phyloP scores from a whole-genome alignment of 2,113 vertebrate species.

The Catharus minimus region DNA sequence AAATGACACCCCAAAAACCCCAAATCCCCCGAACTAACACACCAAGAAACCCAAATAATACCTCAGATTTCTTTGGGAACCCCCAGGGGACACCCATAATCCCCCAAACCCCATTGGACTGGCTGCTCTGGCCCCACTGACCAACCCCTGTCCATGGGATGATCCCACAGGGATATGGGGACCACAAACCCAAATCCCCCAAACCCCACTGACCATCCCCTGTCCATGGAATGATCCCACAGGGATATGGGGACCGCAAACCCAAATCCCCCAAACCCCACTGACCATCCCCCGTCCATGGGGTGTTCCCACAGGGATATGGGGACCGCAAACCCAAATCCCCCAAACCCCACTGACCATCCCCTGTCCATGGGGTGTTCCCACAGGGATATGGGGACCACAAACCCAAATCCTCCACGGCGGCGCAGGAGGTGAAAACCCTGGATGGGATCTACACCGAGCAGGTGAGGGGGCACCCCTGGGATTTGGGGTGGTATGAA shows the following conservation, averaged over 20 bases:
- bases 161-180: too few species aligned
- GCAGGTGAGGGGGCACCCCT: neutral
- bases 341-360: neutral
- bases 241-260: too few species aligned
- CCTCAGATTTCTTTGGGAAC: too few species aligned
- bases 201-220: neutral
- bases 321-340: neutral
- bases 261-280: neutral
- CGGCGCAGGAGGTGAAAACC: neutral
- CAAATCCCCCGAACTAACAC: neutral
- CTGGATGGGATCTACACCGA: neutral
- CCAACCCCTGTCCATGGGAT: too few species aligned
- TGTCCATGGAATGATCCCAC: neutral
- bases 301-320: too few species aligned
- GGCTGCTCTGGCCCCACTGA: too few species aligned
- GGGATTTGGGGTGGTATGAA: too few species aligned
- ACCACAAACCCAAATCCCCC: too few species aligned
- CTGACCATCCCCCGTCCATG: too few species aligned
- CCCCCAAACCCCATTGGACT: neutral
- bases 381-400: neutral
- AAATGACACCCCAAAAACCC: neutral
- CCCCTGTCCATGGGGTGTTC: too few species aligned
- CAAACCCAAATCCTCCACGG: neutral
- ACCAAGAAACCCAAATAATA: too few species aligned
- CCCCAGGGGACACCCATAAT: neutral